These are phyloP conservation scores for Perca schrenkii DNA, from an alignment of 2,113 vertebrate species.

Conservation along the genomic window DNA sequence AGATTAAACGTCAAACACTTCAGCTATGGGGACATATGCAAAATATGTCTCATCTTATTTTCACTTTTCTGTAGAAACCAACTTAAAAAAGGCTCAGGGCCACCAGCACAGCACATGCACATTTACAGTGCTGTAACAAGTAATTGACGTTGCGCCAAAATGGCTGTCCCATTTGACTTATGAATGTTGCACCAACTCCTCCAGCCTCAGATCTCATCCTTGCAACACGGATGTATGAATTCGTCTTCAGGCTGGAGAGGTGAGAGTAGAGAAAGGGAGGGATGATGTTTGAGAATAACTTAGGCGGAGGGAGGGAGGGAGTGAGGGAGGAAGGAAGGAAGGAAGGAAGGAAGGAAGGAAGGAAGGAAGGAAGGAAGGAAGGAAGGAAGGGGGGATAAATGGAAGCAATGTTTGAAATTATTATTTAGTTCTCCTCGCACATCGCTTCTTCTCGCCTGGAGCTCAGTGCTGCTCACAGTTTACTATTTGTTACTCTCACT, in stretches of 20 bases:
- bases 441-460: constrained; percentile 34
- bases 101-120: background rate
- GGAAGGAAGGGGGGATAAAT: constrained; percentile 3
- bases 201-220: constrained; percentile 19
- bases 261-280: constrained; percentile 18
- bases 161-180: background rate
- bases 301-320: background rate
- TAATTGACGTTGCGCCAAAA: constrained; percentile 3
- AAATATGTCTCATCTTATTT: background rate
- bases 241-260: constrained; percentile 29
- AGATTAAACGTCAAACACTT: background rate
- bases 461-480: constrained; percentile 52
- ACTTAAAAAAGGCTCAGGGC: background rate
- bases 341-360: background rate
- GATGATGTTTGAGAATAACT: constrained; percentile 37
- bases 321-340: background rate
- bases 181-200: constrained; percentile 34
- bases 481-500: constrained; percentile 37
- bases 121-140: constrained; percentile 7
- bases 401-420: constrained; percentile 64
- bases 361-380: background rate
- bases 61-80: background rate
- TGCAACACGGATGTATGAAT: constrained; percentile 15
- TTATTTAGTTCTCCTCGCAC: constrained; percentile 60
- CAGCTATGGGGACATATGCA: constrained; percentile 2